phyloP scores from a whole-genome alignment of 2,888 invertebrate species.

The Altica lythri region DNA sequence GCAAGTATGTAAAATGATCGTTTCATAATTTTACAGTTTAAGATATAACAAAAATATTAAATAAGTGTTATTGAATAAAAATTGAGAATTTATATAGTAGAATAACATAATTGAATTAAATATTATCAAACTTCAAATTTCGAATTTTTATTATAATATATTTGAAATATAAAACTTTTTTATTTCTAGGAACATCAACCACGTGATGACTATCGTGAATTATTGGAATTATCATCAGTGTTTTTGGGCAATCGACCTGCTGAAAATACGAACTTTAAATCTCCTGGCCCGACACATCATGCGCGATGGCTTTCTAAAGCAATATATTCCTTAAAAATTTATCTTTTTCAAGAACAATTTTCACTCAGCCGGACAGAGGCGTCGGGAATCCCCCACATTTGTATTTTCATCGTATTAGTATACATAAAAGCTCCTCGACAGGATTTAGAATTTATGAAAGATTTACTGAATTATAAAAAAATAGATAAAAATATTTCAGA shows the following conservation, averaged over 20 bases:
- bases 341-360: not conserved
- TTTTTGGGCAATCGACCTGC: not conserved
- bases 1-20: not conserved
- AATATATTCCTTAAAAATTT: not conserved
- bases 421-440: not conserved
- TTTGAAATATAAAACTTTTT: not conserved
- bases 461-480: not conserved
- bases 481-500: not conserved
- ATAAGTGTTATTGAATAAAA: not conserved
- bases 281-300: not conserved
- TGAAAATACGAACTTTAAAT: not conserved
- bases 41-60: not conserved
- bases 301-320: not conserved
- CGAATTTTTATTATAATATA: not conserved
- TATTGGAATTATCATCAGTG: too few relatives aligned
- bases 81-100: not conserved
- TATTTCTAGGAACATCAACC: not conserved
- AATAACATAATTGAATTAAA: constrained; percentile 1
- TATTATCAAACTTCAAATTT: not conserved
- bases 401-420: not conserved
- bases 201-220: not conserved
- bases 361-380: not conserved
- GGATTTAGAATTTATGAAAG: not conserved
- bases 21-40: not conserved
- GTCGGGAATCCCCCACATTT: not conserved